Conservation (phyloP, 2,797 vertebrate genomes). For the Margarornis squamiger region DNA sequence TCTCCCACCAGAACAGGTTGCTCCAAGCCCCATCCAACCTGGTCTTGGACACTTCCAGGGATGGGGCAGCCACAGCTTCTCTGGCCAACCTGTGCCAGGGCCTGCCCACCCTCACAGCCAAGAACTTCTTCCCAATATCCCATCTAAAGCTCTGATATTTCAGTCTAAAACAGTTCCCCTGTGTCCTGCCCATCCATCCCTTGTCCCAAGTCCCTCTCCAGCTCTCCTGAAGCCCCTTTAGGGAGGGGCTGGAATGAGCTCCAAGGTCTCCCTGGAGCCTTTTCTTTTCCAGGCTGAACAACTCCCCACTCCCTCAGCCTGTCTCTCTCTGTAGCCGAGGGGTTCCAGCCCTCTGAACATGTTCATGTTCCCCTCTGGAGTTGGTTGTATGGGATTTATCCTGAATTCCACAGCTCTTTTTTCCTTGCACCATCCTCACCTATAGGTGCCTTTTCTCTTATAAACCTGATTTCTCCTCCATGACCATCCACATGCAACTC, state of each 20-base stretch:
- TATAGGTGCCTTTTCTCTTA: neutral
- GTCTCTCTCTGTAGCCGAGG: neutral
- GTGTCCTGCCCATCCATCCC: neutral
- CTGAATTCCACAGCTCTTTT: neutral
- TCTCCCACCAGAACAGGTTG: neutral
- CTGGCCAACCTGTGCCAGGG: neutral
- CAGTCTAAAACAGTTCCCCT: neutral
- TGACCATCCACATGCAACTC: rapidly evolving
- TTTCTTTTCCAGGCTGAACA: neutral
- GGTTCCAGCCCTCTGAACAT: neutral
- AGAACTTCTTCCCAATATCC: neutral
- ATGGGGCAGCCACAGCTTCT: neutral
- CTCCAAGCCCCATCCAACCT: neutral
- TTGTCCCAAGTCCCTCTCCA: neutral
- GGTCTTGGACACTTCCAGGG: neutral
- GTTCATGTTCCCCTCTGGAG: neutral
- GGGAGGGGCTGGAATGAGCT: neutral
- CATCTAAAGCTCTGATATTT: neutral
- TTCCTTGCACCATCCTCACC: neutral
- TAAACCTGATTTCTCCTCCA: neutral
- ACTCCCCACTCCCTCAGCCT: neutral
- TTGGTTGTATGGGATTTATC: neutral
- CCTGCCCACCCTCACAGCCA: neutral
- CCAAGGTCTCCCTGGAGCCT: neutral
- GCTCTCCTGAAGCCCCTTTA: neutral